phyloP scores from a whole-genome alignment of 2,797 vertebrate species.

The Enteromius treurensis region DNA sequence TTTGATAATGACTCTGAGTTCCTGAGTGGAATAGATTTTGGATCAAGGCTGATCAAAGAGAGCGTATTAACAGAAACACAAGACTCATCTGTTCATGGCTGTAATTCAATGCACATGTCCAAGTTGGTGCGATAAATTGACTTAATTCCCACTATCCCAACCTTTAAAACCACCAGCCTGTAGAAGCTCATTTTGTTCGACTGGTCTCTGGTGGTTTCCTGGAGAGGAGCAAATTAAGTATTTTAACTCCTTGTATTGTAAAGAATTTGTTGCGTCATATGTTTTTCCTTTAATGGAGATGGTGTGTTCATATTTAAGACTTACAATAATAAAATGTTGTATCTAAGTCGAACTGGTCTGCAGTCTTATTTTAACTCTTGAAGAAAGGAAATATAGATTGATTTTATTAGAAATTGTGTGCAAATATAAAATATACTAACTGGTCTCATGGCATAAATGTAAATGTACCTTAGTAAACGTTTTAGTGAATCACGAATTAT shows the following conservation, averaged over 20 bases:
- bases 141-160: background rate
- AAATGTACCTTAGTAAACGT: no score
- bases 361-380: slow-evolving; percentile 35
- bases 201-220: slow-evolving; percentile 40
- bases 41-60: slow-evolving; percentile 37
- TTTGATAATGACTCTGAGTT: slow-evolving; percentile 29
- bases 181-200: slow-evolving; percentile 4
- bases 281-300: slow-evolving; percentile 79
- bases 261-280: slow-evolving; percentile 75
- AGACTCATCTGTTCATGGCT: slow-evolving; percentile 51
- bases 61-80: slow-evolving; percentile 19
- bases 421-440: background rate
- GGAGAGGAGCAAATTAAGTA: slow-evolving; percentile 58
- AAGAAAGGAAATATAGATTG: background rate
- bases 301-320: slow-evolving; percentile 85
- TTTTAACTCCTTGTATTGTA: slow-evolving; percentile 75
- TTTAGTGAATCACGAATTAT: no score
- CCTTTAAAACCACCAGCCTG: slow-evolving; percentile 25
- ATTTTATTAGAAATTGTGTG: background rate
- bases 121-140: slow-evolving; percentile 28
- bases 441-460: no score
- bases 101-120: slow-evolving; percentile 33
- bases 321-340: slow-evolving; percentile 84
- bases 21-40: slow-evolving; percentile 43
- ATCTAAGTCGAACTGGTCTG: slow-evolving; percentile 65